Conservation (phyloP, 2,797 vertebrate species). For the Megalops cyprinoides region DNA sequence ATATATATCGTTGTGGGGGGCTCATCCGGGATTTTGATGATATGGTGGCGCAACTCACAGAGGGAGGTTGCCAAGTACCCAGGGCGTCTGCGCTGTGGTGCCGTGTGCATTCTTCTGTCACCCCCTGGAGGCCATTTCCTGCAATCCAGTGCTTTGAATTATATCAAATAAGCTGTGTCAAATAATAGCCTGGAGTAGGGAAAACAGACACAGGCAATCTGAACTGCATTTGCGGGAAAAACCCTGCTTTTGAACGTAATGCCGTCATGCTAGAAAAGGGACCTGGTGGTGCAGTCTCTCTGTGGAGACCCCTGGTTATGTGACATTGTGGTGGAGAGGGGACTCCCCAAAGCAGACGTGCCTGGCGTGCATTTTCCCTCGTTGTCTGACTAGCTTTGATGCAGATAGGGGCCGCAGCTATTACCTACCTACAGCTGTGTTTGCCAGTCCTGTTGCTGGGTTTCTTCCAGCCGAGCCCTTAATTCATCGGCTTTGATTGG, state of each 20-base stretch:
- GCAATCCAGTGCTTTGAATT: too few species aligned
- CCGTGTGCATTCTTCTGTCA: too few species aligned
- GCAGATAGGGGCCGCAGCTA: too few species aligned
- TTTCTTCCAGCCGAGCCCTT: not conserved
- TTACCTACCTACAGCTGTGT: too few species aligned
- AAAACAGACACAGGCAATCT: not conserved
- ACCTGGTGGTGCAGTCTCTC: not conserved
- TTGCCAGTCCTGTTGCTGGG: not conserved
- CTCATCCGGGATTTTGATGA: too few species aligned
- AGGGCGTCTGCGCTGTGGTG: too few species aligned
- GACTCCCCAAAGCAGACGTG: not conserved
- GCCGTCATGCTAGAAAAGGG: not conserved
- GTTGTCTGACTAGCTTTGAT: not conserved
- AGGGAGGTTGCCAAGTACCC: too few species aligned
- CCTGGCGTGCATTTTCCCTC: not conserved
- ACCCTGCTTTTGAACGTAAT: not conserved
- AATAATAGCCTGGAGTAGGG: too few species aligned
- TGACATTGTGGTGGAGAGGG: not conserved
- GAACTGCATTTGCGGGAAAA: not conserved
- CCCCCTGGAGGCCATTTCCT: too few species aligned
- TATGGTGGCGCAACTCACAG: too few species aligned
- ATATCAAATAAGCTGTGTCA: too few species aligned
- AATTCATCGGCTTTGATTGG: not conserved
- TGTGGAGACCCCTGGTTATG: not conserved
- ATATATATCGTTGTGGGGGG: too few species aligned